Base-by-base conservation (phyloP, 1,140 invertebrate species). In the Coenobita brevimanus region DNA sequence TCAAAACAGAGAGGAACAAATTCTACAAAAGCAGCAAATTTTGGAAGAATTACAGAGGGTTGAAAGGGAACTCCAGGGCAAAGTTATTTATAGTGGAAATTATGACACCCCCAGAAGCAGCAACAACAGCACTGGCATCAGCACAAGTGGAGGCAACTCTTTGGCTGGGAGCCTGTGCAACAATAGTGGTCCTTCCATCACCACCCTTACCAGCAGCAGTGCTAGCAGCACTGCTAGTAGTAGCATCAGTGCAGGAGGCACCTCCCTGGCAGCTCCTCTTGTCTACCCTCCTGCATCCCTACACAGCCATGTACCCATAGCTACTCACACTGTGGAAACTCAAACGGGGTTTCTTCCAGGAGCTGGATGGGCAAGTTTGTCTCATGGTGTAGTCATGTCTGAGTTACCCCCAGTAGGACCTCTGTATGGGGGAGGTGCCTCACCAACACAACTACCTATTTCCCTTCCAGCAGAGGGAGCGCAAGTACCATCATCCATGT, bases 1-100 rank as follows among this genome's bases (percentile, higher is more conserved):
- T 27, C 76, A 80, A 60, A 92, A 92, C 64, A 92, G 93, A 89
- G 95, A 96, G 90, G 95, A 96, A 80, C 95, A 96, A 90, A 95
- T 95, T 69, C 92, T 95, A 24, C 94, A 95, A 88, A 96, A 96
- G 91, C 95, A 96, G 92, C 95, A 96, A 91, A 96, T 96, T 91
- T 93, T 96, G 8, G 96, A 96, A 91, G 96, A 97, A 92, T 92
- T 97, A 84, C 95, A 96, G 93, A 95, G 89, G 57, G 90, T 91
- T 15, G 89, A 91, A 60, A 89, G 83, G 69, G 88, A 91, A 69
- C 79, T 91, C 21, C 79, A 83, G 30, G 83, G 80, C 2, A 84
- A 89, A 33, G 81, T 84, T 10, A 88, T 88, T 38, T 88, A 76
- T 69, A 88, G 69, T 69, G 57, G 87, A 54, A 67, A 41, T 30